Base-by-base conservation (phyloP, 2,113 vertebrate species). In the Suncus etruscus region DNA sequence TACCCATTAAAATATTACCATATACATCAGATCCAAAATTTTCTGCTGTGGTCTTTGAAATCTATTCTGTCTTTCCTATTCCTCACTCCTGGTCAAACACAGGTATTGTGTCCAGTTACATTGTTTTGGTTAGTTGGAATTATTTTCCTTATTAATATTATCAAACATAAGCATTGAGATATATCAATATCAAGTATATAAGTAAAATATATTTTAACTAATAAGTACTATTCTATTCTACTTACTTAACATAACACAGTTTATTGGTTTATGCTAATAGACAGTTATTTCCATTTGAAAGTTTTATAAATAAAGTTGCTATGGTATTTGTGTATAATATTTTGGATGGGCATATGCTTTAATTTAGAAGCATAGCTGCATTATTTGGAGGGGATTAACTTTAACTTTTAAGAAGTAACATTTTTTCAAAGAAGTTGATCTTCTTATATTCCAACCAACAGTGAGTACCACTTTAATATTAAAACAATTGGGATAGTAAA, bases 221-320 rank as follows among this genome's bases (percentile, higher is more conserved):
- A 73, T 70, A 50, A 79, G 29, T 20, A 81, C 18, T 84, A 82
- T 50, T 93, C 39, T 80, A 74, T 87, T 92, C 39, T 80, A 74
- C 84, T 76, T 47, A 74, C 54, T 81, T 48, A 79, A 84, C 66
- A 84, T 51, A 85, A 29, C 69, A n/a, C 65, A 48, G n/a, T 73
- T 73, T 82, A 8, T 54, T 47, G 54, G 24, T 18, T 1, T 16
- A 75, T 68, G 27, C 74, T 80, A 68, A 31, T 78, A 16, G 16
- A n/a, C 3, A 20, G 31, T 81, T 29, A 3, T 18, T 87, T 70
- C n/a, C 24, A 87, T n/a, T 47, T 72, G n/a, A 2, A 5, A 7
- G 29, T 86, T 22, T 80, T 54, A 80, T 20, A 79, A 80, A 32
- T 29, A 74, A 88, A 39, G 8, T 18, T 25, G 2, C 32, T 48